Evolutionary conservation across 1,140 invertebrate species (phyloP).

Genomic region (Paraescarpia echinospica): DNA sequence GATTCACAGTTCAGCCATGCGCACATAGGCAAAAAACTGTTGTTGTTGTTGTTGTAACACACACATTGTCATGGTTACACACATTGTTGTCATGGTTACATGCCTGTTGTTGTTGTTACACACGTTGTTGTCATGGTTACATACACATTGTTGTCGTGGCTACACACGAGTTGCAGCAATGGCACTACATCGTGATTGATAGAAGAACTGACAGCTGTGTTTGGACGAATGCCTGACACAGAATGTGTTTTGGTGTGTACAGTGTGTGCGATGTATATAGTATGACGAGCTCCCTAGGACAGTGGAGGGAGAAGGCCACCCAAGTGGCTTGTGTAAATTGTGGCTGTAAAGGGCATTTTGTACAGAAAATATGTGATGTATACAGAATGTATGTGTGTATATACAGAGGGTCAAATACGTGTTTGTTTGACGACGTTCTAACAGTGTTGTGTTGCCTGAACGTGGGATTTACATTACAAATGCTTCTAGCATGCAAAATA

Average conservation of each 20-base stretch:
- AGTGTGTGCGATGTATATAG: background rate
- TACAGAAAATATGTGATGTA: background rate
- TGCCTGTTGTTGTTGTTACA: background rate
- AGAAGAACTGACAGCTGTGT: background rate
- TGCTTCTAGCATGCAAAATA: background rate
- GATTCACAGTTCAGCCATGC: slow-evolving; percentile 19
- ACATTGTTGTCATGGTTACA: background rate
- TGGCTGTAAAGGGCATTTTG: background rate
- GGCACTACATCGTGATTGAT: background rate
- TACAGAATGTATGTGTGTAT: background rate
- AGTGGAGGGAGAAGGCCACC: background rate
- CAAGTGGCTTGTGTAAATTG: background rate
- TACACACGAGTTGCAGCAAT: background rate
- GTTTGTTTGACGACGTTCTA: background rate
- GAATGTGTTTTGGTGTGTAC: background rate
- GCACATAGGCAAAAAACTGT: background rate
- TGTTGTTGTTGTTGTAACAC: background rate
- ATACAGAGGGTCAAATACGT: background rate
- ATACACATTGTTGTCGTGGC: background rate
- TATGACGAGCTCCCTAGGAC: background rate
- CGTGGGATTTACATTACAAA: background rate
- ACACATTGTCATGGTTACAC: background rate
- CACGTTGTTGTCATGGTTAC: background rate
- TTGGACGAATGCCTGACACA: background rate
- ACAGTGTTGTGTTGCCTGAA: background rate